A percentile compares a stretch with the other conserved stretches of the same genome.
phyloP scores from a whole-genome alignment of 2,113 vertebrate genomes.

The Siniperca chuatsi region DNA sequence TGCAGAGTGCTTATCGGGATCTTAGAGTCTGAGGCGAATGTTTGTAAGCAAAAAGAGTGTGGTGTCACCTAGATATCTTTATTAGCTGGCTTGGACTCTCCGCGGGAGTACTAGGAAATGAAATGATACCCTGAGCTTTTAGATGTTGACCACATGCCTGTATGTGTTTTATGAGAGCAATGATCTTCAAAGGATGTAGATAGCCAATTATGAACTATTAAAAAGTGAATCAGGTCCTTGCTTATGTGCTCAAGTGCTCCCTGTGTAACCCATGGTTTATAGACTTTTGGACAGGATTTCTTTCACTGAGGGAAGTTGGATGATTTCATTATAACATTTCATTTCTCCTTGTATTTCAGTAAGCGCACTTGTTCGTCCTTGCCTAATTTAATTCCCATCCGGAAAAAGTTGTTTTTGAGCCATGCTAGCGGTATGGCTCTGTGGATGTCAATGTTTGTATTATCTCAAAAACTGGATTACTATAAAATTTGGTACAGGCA shows the following conservation, averaged over 20 bases:
- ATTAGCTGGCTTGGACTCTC: slow-evolving; percentile 25
- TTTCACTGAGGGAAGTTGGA: neutral
- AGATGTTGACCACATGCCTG: neutral
- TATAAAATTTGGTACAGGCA: neutral
- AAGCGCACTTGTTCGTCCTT: neutral
- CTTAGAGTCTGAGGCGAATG: slow-evolving; percentile 59
- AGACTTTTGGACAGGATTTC: slow-evolving; percentile 7
- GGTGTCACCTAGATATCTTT: slow-evolving; percentile 48
- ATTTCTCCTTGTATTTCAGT: neutral
- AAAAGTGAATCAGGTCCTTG: neutral
- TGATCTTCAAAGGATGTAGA: slow-evolving; percentile 13
- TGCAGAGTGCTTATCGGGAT: slow-evolving; percentile 71
- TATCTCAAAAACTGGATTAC: neutral
- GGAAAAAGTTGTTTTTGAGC: neutral
- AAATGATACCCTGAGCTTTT: neutral
- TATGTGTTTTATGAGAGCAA: slow-evolving; percentile 1
- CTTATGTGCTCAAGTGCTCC: slow-evolving; percentile 1
- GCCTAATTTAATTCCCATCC: neutral
- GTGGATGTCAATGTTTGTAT: no score
- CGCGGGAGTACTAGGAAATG: neutral
- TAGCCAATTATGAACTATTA: slow-evolving; percentile 25
- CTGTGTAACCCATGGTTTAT: slow-evolving; percentile 13
- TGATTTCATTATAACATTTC: slow-evolving; percentile 8
- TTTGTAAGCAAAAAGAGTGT: slow-evolving; percentile 72
- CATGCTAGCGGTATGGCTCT: neutral